These are phyloP conservation scores for Eucidaris tribuloides DNA, from an alignment of 35 echinoderm and acorn worm genomes.

Conservation along the genomic window DNA sequence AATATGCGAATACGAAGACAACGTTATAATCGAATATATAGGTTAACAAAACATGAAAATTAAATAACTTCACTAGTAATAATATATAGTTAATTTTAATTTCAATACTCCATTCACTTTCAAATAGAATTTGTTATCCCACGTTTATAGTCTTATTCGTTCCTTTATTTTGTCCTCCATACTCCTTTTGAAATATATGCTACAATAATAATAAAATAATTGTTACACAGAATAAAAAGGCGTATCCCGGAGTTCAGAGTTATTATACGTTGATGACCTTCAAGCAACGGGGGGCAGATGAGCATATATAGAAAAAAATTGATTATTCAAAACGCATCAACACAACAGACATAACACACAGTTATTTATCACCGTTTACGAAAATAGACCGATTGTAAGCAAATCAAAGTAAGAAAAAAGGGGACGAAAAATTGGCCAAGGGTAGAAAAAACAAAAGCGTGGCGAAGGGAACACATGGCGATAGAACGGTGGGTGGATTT, in stretches of 20 bases:
- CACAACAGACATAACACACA: not conserved
- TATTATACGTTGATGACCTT: slow-evolving; percentile 1
- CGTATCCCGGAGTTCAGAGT: not conserved
- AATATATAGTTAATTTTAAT: slow-evolving; percentile 13
- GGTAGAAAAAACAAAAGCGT: slow-evolving; percentile 39
- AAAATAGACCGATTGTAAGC: not conserved
- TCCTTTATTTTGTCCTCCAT: no score
- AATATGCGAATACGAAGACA: no score
- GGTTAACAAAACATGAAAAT: no score
- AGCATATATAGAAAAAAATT: not conserved
- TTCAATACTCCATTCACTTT: not conserved
- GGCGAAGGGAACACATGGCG: slow-evolving; percentile 24
- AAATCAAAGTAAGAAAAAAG: not conserved
- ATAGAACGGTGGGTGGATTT: slow-evolving; percentile 23
- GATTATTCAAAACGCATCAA: slow-evolving; percentile 6
- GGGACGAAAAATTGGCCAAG: not conserved
- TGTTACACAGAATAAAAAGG: not conserved
- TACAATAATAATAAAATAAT: not conserved
- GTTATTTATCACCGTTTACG: not conserved
- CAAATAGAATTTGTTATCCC: no score
- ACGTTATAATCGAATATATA: no score
- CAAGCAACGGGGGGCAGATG: not conserved
- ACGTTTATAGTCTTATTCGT: no score
- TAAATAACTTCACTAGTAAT: no score
- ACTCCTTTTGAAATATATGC: not conserved